phyloP scores from a whole-genome alignment of 2,113 vertebrate genomes.

The Pandion haliaetus region DNA sequence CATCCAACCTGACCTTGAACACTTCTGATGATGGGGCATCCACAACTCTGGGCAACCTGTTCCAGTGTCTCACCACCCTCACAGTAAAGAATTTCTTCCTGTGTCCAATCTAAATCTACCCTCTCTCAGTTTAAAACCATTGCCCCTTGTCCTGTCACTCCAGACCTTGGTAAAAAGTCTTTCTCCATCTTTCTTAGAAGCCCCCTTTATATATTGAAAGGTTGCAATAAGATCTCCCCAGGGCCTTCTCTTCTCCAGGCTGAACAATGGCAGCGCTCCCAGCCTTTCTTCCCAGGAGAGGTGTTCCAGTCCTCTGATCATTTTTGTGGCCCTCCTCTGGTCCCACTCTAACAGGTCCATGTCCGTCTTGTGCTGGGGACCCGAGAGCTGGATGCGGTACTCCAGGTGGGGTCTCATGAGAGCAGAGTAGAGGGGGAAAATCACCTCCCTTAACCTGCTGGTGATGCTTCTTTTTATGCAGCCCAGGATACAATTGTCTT shows the following conservation, averaged over 20 bases:
- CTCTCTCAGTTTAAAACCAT: not conserved
- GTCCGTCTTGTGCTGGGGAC: not conserved
- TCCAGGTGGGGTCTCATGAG: not conserved
- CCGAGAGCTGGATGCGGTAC: not conserved
- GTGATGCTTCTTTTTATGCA: not conserved
- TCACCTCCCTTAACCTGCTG: not conserved
- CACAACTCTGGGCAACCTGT: not conserved
- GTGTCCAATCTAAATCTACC: not conserved
- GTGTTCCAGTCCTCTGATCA: not conserved
- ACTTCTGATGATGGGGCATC: not conserved
- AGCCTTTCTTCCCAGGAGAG: not conserved
- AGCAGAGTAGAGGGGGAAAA: not conserved
- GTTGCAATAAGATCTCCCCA: not conserved
- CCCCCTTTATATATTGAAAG: not conserved
- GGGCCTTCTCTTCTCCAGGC: not conserved
- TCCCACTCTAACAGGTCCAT: accelerated
- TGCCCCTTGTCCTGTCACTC: not conserved
- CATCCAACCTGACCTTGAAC: not conserved
- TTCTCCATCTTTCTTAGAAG: not conserved
- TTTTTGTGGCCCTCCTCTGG: not conserved
- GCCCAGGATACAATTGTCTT: accelerated
- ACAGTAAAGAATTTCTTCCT: not conserved
- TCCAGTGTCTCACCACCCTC: not conserved
- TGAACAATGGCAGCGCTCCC: not conserved
- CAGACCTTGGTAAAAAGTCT: not conserved